Evolutionary conservation across 2,888 invertebrate species (phyloP), one percentile per base, ranked within the genome.

Genomic region (Seladonia tumulorum): DNA sequence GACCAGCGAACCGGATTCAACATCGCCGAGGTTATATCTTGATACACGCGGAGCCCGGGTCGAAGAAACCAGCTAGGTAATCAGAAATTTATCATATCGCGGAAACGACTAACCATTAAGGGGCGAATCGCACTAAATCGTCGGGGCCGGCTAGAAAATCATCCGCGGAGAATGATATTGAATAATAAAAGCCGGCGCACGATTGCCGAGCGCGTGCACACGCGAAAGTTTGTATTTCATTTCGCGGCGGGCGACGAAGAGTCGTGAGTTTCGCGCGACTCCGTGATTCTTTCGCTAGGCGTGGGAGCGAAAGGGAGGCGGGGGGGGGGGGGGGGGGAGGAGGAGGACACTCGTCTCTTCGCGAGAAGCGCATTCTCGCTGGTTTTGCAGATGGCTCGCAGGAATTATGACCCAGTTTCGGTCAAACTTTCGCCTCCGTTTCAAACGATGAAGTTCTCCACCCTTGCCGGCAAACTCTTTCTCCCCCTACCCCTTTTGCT

Each of bases 21-120:
- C 94, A 93, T 94, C 91, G 91, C 89, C 89, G 82, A 92, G 93
- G 94, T 94, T 94, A 94, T 94, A 93, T 93, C 93, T 93, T 89
- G 87, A 90, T 90, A 88, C 87, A 88, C 83, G 82, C 78, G 81
- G 76, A 83, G 77, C 79, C 66, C 75, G 63, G 76, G 66, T 76
- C 35, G 35, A 81, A 86, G 83, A 71, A 77, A 85, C 76, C 72
- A 71, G 10, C 85, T 72, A 74, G 47, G 78, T 71, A 80, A 81
- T 83, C 76, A 70, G 49, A 71, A 66, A 80, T 80, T 82, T 42
- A 76, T 70, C 42, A 25, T 77, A 60, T 29, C 53, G 29, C 74
- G 29, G 45, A 39, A 49, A 29, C 63, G 74, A 74, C 63, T 18
- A 8, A n/a, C 60, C 10, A 7, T n/a, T 18, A 70, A 77, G 22